phyloP scores from a whole-genome alignment of 2,113 vertebrate species.

The Pionites leucogaster region DNA sequence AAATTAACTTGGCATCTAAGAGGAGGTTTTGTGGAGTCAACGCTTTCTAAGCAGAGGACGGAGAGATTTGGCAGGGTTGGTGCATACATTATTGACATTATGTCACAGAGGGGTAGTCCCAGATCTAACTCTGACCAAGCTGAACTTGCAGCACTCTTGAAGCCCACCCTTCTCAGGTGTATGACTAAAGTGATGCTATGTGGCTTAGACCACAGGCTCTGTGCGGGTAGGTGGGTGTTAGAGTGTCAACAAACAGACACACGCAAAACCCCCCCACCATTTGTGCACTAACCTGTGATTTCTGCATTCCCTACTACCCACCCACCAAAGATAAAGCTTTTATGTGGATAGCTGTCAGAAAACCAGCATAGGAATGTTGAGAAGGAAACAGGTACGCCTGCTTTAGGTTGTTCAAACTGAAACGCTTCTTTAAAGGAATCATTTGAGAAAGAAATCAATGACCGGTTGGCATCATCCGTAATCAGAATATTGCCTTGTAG shows the following conservation, averaged over 20 bases:
- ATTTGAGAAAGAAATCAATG: background rate
- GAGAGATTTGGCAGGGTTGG: slow-evolving; percentile 15
- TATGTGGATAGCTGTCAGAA: background rate
- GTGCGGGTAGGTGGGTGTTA: background rate
- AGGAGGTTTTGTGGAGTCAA: slow-evolving; percentile 38
- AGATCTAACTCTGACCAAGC: background rate
- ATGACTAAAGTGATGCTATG: background rate
- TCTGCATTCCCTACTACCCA: background rate
- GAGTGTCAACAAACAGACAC: background rate
- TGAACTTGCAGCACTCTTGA: background rate
- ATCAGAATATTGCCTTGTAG: background rate
- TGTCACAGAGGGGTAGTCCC: slow-evolving; percentile 12
- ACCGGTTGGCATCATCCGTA: background rate
- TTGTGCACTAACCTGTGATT: background rate
- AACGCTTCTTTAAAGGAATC: background rate
- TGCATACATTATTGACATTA: slow-evolving; percentile 31
- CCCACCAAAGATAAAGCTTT: background rate
- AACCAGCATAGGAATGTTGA: background rate
- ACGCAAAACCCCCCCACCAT: background rate
- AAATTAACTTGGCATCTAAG: slow-evolving; percentile 37
- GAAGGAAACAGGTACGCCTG: background rate
- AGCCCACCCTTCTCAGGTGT: background rate
- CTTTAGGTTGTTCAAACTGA: background rate
- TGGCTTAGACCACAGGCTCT: background rate
- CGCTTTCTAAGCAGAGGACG: slow-evolving; percentile 33